Percentiles rank a stretch among this genome's conserved stretches.
Conservation (phyloP, 2,113 vertebrate species). For the Rallus limicola region DNA sequence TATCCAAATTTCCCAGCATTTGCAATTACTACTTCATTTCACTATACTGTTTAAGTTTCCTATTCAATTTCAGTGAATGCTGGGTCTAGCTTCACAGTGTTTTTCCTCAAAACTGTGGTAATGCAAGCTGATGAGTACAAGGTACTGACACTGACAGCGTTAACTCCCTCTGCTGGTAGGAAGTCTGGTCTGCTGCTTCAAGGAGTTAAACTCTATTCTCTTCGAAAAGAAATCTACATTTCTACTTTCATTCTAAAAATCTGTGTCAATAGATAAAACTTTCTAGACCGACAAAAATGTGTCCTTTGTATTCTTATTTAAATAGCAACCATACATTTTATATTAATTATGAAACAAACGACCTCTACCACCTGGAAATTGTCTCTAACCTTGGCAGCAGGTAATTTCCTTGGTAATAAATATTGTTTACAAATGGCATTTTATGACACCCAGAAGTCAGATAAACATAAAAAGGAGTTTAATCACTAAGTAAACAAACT, state of each 20-base stretch:
- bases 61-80: neutral
- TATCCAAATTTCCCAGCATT: neutral
- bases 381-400: neutral
- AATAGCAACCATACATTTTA: neutral
- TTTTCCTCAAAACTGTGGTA: neutral
- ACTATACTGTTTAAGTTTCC: neutral
- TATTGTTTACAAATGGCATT: neutral
- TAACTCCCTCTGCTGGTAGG: conserved; percentile 52
- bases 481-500: neutral
- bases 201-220: neutral
- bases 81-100: neutral
- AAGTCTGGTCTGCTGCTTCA: neutral
- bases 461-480: neutral
- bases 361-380: neutral
- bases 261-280: neutral
- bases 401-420: neutral
- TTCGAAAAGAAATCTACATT: neutral
- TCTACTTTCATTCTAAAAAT: neutral
- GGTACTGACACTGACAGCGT: neutral
- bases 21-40: neutral
- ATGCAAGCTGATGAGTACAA: neutral
- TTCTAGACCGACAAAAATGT: neutral
- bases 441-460: neutral
- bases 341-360: neutral
- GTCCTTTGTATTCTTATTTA: neutral